These are phyloP conservation scores for Globodera rostochiensis DNA, from an alignment of 1,140 invertebrate species.

Conservation along the genomic window DNA sequence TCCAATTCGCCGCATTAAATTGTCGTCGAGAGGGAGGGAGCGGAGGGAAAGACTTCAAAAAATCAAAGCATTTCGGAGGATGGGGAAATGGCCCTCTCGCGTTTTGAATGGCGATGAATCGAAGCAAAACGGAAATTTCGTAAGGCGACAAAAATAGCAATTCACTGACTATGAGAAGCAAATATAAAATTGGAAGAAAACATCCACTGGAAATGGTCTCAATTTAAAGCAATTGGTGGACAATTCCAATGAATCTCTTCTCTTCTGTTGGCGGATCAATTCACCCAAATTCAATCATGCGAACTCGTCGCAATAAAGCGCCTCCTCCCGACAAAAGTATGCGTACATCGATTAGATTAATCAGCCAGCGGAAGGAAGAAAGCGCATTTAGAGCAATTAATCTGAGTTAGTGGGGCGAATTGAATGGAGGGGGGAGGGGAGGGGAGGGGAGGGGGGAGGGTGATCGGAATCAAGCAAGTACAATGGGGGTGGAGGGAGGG, in stretches of 20 bases:
- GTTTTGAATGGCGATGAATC: too few relatives aligned
- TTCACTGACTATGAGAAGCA: too few relatives aligned
- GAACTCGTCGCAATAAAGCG: background rate
- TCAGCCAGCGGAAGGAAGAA: background rate
- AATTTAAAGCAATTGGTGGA: too few relatives aligned
- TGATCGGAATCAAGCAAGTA: background rate
- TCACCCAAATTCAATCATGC: background rate
- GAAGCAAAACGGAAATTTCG: too few relatives aligned
- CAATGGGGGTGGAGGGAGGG: background rate
- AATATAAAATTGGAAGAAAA: too few relatives aligned
- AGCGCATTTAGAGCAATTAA: slow-evolving; percentile 16
- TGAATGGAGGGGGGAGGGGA: background rate
- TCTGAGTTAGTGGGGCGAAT: slow-evolving; percentile 3
- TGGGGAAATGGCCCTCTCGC: background rate
- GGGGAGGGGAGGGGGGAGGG: background rate
- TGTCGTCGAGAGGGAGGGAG: too few relatives aligned
- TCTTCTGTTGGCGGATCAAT: too few relatives aligned
- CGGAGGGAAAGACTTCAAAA: too few relatives aligned
- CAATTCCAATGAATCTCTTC: too few relatives aligned
- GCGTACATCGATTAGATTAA: background rate
- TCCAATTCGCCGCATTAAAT: too few relatives aligned
- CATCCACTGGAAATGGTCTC: too few relatives aligned
- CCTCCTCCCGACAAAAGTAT: background rate
- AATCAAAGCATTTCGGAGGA: background rate
- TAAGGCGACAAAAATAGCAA: too few relatives aligned